Base-by-base conservation (phyloP, 2,113 vertebrate species). In the Platichthys flesus region DNA sequence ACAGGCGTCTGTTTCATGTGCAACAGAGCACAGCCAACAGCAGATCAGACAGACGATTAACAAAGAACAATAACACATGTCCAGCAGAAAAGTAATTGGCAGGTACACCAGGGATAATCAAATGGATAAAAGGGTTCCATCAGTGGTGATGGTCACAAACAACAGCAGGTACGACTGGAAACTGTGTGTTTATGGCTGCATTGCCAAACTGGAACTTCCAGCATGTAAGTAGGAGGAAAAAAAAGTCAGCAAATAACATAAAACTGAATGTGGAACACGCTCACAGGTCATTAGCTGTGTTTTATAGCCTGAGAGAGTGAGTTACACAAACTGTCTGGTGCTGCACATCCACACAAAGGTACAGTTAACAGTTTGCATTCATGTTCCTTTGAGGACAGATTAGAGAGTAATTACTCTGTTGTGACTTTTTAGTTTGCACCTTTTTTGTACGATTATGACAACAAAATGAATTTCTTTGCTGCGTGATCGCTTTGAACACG, bases 201-300 rank as follows among this genome's bases (percentile, higher is more conserved):
- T 49, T 55, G 45, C 85, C 81, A 89, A 89, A 73, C 47, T 63
- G 55, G 26, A 79, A 78, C 66, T 80, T 74, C 35, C 18, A 64
- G 56, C 37, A 59, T 52, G 47, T 42, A 55, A 74, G 35, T 40
- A 13, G 23, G 42, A 4, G 59, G 9, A 10, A 62, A 18, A 52
- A 61, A 45, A 57, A 49, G 51, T 35, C n/a, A 61, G 51, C 2
- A 45, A 78, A 79, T 18, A 18, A 83, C 61, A 78, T 67, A 64
- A 83, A 69, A 21, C 20, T 1, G 51, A 37, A 70, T 57, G 76
- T 26, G 52, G 59, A 66, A 72, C 21, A 18, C 69, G n/a, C 56
- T 79, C 47, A 56, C 55, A 83, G 35, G 58, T 82, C 59, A 71
- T 40, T 63, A 67, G 68, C 55, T 64, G 52, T 31, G 59, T 42